A percentile compares a stretch with the other conserved stretches of the same genome.
These are phyloP conservation scores for Drosophila carrolli DNA, from an alignment of 1,140 invertebrate genomes.

Conservation along the genomic window DNA sequence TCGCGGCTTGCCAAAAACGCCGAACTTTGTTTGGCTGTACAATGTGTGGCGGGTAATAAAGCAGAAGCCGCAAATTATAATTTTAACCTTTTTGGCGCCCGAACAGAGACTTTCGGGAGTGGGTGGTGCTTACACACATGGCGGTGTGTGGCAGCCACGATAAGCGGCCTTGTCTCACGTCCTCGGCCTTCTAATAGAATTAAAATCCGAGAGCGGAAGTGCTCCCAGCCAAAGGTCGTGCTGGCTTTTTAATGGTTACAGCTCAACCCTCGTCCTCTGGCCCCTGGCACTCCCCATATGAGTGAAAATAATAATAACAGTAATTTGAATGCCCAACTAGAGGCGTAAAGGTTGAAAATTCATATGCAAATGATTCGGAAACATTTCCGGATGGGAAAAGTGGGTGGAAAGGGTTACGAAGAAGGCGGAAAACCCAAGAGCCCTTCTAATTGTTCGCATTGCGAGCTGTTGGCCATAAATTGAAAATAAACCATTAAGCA, in stretches of 20 bases:
- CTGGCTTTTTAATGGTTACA: slow-evolving; percentile 68
- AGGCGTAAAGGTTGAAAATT: slow-evolving; percentile 74
- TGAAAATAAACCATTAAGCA: slow-evolving; percentile 80
- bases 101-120: neutral
- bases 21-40: slow-evolving; percentile 58
- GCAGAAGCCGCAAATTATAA: slow-evolving; percentile 77
- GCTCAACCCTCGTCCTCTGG: slow-evolving; percentile 32
- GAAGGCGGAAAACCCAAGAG: slow-evolving; percentile 10
- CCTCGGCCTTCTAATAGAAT: slow-evolving; percentile 65
- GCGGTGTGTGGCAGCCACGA: slow-evolving; percentile 38
- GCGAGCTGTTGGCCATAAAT: slow-evolving; percentile 56
- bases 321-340: slow-evolving; percentile 78
- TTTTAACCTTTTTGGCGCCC: slow-evolving; percentile 72
- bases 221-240: slow-evolving; percentile 73
- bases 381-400: slow-evolving; percentile 27
- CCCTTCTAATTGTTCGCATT: slow-evolving; percentile 56
- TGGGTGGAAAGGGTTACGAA: neutral
- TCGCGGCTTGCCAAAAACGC: slow-evolving; percentile 68
- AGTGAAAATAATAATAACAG: slow-evolving; percentile 82
- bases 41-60: slow-evolving; percentile 71
- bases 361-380: slow-evolving; percentile 82
- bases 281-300: slow-evolving; percentile 52
- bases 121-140: neutral
- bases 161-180: slow-evolving; percentile 54
- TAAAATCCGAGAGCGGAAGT: slow-evolving; percentile 71